These are phyloP conservation scores for Vidua macroura DNA, from an alignment of 2,113 vertebrate genomes.

Conservation along the genomic window DNA sequence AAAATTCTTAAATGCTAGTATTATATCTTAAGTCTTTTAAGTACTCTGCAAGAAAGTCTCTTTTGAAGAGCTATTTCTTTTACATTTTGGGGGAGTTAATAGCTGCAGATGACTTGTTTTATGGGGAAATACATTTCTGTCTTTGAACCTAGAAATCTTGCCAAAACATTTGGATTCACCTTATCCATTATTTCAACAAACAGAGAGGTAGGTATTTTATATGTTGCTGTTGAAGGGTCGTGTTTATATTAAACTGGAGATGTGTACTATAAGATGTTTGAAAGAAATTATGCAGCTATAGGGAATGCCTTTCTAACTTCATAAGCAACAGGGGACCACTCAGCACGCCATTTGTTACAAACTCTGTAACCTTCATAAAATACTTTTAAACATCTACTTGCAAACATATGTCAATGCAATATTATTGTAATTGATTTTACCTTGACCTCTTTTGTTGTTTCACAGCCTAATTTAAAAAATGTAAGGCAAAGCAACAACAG, in stretches of 20 bases:
- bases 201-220: slow-evolving; percentile 28
- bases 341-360: neutral
- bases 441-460: neutral
- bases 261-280: slow-evolving; percentile 31
- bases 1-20: neutral
- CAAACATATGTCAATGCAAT: neutral
- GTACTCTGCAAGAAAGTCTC: neutral
- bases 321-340: slow-evolving; percentile 25
- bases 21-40: neutral
- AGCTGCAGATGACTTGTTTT: neutral
- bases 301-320: slow-evolving; percentile 29
- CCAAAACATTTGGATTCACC: slow-evolving; percentile 42
- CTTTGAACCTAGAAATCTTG: slow-evolving; percentile 13
- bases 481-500: neutral
- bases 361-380: neutral
- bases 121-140: neutral
- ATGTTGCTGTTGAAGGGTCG: neutral
- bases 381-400: neutral
- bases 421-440: slow-evolving; percentile 18
- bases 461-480: neutral
- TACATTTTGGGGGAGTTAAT: neutral
- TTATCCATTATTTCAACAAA: slow-evolving; percentile 43
- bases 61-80: neutral
- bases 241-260: slow-evolving; percentile 40
- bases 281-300: slow-evolving; percentile 20